phyloP scores from a whole-genome alignment of 2,113 vertebrate species.

The Tachysurus vachellii region DNA sequence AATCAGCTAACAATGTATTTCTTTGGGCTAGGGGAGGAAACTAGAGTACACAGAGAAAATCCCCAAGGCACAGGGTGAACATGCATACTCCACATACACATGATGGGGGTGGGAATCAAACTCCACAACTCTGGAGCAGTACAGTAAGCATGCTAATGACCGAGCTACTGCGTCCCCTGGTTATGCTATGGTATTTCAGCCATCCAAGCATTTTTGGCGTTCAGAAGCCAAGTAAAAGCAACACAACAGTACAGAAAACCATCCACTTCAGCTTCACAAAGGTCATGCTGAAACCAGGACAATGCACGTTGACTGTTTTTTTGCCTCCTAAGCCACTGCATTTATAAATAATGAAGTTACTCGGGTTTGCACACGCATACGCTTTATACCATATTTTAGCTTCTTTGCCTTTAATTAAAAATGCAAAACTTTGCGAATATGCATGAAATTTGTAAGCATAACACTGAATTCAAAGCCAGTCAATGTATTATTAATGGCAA shows the following conservation, averaged over 20 bases:
- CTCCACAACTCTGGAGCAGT: too few species aligned
- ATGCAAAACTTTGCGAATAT: conserved; percentile 48
- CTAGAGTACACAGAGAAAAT: too few species aligned
- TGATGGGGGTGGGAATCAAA: too few species aligned
- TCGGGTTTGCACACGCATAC: conserved; percentile 52
- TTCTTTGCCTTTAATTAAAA: conserved; percentile 51
- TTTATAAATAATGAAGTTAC: conserved; percentile 52
- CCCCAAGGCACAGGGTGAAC: too few species aligned
- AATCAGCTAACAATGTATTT: too few species aligned
- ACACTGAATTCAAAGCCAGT: background rate
- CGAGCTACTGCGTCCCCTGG: too few species aligned
- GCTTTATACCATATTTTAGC: background rate
- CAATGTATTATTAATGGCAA: conserved; percentile 64
- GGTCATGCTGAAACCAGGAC: conserved; percentile 25
- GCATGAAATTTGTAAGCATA: conserved; percentile 52
- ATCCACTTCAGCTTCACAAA: background rate
- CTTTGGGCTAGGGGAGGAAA: too few species aligned
- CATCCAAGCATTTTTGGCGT: background rate
- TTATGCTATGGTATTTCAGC: background rate
- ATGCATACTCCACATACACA: too few species aligned
- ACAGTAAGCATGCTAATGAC: too few species aligned
- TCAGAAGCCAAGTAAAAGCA: background rate
- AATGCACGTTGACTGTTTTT: conserved; percentile 31
- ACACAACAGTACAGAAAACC: background rate
- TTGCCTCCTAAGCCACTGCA: conserved; percentile 53